Evolutionary conservation across 1,140 invertebrate genomes (phyloP).

Genomic region (Rhagoletis zephyria): DNA sequence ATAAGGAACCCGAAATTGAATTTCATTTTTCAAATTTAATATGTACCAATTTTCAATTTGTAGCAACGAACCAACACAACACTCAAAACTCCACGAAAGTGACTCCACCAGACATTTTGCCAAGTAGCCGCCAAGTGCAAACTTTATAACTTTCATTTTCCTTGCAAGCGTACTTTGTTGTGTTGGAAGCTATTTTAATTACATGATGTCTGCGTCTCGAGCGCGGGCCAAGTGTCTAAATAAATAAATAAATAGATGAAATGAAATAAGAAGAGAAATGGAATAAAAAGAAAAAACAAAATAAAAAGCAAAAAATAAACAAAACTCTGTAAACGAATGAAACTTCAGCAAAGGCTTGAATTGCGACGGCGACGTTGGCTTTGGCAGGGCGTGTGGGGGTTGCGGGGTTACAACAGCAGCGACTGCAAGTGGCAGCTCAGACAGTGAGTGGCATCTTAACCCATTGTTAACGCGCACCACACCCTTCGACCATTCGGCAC

Average conservation of each 20-base stretch:
- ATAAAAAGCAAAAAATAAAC: slow-evolving; percentile 18
- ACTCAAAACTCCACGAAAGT: not conserved
- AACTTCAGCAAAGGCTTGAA: not conserved
- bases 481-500: not conserved
- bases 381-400: too few species aligned
- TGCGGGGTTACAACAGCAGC: not conserved
- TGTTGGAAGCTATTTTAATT: slow-evolving; percentile 51
- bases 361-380: not conserved
- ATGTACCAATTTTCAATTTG: too few species aligned
- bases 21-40: too few species aligned
- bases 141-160: slow-evolving; percentile 50
- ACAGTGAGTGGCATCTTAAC: slow-evolving; percentile 49
- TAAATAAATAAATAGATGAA: slow-evolving; percentile 35
- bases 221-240: slow-evolving; percentile 36
- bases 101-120: not conserved
- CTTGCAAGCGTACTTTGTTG: slow-evolving; percentile 31
- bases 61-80: not conserved
- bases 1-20: too few species aligned
- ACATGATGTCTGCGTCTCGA: slow-evolving; percentile 29
- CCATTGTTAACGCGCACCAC: slow-evolving; percentile 13
- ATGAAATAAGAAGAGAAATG: not conserved
- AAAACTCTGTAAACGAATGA: not conserved
- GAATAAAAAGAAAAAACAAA: slow-evolving; percentile 5
- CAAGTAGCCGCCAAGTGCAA: slow-evolving; percentile 40
- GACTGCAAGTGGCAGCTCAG: slow-evolving; percentile 49